These are phyloP conservation scores for Drosophila acutilabella DNA, from an alignment of 2,888 invertebrate species.

Conservation along the genomic window DNA sequence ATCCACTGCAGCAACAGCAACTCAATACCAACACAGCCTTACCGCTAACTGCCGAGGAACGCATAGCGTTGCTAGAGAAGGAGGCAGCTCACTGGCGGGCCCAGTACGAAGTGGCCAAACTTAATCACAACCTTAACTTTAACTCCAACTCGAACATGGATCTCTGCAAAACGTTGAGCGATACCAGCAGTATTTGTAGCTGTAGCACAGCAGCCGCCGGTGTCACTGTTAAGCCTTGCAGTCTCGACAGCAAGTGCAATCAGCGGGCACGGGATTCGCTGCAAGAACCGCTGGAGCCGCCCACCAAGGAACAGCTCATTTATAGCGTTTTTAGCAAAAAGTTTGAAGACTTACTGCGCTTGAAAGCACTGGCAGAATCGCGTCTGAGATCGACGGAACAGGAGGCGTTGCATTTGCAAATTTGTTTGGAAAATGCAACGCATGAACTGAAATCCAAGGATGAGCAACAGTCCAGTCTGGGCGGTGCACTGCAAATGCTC, in stretches of 20 bases:
- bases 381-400: constrained; percentile 80
- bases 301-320: constrained; percentile 82
- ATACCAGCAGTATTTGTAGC: constrained; percentile 65
- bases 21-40: constrained; percentile 45
- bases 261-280: constrained; percentile 66
- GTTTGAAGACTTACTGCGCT: constrained; percentile 82
- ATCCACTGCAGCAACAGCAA: constrained; percentile 42
- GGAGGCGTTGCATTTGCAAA: constrained; percentile 85
- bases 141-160: constrained; percentile 64
- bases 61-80: constrained; percentile 87
- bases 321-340: constrained; percentile 83
- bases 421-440: constrained; percentile 86
- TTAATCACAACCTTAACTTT: constrained; percentile 77
- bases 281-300: constrained; percentile 69
- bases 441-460: constrained; percentile 86
- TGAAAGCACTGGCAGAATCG: constrained; percentile 83
- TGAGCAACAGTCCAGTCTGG: constrained; percentile 86
- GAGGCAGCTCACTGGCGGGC: constrained; percentile 91
- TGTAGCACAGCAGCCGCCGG: constrained; percentile 83
- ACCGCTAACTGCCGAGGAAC: constrained; percentile 76
- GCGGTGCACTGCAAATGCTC: constrained; percentile 85
- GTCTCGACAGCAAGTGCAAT: constrained; percentile 60
- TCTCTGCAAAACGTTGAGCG: constrained; percentile 46
- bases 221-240: constrained; percentile 71
- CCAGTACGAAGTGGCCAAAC: constrained; percentile 89